Evolutionary conservation across 2,888 invertebrate genomes (phyloP), one percentile per base, ranked within the genome.

Genomic region (Hylaea fasciaria): DNA sequence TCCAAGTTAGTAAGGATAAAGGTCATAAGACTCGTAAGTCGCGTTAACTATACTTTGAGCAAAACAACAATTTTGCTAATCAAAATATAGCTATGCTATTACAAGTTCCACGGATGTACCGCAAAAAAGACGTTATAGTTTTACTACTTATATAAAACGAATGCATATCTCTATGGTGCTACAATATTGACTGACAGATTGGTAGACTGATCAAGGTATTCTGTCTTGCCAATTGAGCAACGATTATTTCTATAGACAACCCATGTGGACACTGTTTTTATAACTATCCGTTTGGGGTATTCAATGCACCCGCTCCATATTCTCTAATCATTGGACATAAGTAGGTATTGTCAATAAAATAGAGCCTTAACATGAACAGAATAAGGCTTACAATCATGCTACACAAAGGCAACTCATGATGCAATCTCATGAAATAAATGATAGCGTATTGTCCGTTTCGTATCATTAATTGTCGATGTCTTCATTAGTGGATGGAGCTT

Each of bases 401-500:
- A n/a, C 0, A n/a, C 12, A 11, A 29, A 39, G 4, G 35, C 16
- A 45, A 28, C 12, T 41, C 3, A 22, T 69, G 73, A 76, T 78
- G 70, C 55, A 71, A 78, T 78, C 74, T 71, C 51, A 51, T 66
- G 64, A 66, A 72, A 77, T 75, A 76, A 75, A 73, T 77, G 74
- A 77, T 75, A 72, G 69, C 43, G 68, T 70, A 77, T 77, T 75
- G 77, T 78, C 69, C 66, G 69, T 64, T 64, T 70, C 59, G 64
- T 71, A 74, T 74, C 73, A 79, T 78, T 80, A 79, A 81, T 78
- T 75, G 73, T 74, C 68, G 73, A 86, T 80, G 76, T 74, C 78
- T 87, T 84, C 80, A 86, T 87, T 84, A 85, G 80, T 73, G 62
- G 69, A 68, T 73, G 71, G 62, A 62, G 68, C 72, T 77, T 66